Percentiles rank a stretch among this genome's conserved stretches.
phyloP scores from a whole-genome alignment of 1,140 invertebrate species.

The Pseudachorutes palmiensis region DNA sequence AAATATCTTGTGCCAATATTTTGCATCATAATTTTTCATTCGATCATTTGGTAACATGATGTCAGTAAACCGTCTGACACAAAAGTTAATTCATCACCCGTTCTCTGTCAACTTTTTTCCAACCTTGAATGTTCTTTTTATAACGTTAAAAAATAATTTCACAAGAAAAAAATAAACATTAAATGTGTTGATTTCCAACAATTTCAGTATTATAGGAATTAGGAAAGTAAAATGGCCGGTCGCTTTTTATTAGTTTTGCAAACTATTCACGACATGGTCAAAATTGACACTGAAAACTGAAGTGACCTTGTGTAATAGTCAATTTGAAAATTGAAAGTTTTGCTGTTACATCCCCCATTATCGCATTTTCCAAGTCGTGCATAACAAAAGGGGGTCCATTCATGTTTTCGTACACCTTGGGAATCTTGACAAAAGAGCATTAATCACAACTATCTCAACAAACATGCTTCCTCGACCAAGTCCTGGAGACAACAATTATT shows the following conservation, averaged over 20 bases:
- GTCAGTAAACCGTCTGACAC: too few species aligned
- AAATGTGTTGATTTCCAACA: neutral
- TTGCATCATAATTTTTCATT: too few species aligned
- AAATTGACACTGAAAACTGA: too few species aligned
- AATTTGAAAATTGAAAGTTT: neutral
- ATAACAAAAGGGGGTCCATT: neutral
- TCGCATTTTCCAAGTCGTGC: neutral
- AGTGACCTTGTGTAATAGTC: too few species aligned
- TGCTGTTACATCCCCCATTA: neutral
- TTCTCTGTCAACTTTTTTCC: neutral
- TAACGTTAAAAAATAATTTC: neutral
- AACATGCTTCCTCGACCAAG: neutral
- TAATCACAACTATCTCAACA: neutral
- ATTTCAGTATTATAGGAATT: neutral
- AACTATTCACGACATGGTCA: too few species aligned
- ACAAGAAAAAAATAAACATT: neutral
- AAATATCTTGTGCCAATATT: neutral
- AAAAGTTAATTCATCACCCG: neutral
- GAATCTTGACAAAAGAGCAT: neutral
- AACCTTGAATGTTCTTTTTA: neutral
- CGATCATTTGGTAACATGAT: too few species aligned
- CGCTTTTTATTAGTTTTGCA: too few species aligned
- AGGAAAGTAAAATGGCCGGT: neutral
- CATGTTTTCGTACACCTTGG: neutral
- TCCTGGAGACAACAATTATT: neutral